Percentiles rank a stretch among this genome's conserved stretches.
Conservation (phyloP, 2,888 invertebrate species). For the Norana najaformis region DNA sequence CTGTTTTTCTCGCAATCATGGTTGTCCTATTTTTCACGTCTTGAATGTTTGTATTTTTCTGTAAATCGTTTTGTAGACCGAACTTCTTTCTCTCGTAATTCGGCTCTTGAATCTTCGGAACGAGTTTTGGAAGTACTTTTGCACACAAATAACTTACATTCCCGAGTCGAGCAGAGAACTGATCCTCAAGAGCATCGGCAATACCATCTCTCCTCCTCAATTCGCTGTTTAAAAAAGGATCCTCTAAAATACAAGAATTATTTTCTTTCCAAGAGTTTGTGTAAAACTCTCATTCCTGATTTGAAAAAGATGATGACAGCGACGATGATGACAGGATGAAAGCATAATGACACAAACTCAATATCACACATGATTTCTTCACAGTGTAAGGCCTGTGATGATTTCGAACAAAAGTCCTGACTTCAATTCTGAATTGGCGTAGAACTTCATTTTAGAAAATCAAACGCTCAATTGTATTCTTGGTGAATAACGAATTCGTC, state of each 20-base stretch:
- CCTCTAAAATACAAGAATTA: neutral
- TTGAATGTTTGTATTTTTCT: slow-evolving; percentile 7
- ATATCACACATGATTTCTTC: no score
- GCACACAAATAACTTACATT: neutral
- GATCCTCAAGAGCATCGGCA: neutral
- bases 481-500: no score
- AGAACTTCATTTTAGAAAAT: no score
- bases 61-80: neutral
- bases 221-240: neutral
- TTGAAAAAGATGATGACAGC: no score
- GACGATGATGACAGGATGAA: no score
- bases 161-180: neutral
- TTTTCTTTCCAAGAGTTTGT: neutral
- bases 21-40: neutral
- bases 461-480: no score
- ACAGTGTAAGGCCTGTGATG: no score
- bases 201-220: neutral
- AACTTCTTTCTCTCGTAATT: neutral
- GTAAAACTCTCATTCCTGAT: no score
- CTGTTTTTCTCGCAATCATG: neutral
- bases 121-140: neutral
- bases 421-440: no score
- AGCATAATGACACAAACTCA: no score
- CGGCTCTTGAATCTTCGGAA: neutral
- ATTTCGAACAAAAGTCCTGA: no score